These are phyloP conservation scores for Chymomyza procnemis DNA, from an alignment of 2,888 invertebrate species.

Conservation along the genomic window DNA sequence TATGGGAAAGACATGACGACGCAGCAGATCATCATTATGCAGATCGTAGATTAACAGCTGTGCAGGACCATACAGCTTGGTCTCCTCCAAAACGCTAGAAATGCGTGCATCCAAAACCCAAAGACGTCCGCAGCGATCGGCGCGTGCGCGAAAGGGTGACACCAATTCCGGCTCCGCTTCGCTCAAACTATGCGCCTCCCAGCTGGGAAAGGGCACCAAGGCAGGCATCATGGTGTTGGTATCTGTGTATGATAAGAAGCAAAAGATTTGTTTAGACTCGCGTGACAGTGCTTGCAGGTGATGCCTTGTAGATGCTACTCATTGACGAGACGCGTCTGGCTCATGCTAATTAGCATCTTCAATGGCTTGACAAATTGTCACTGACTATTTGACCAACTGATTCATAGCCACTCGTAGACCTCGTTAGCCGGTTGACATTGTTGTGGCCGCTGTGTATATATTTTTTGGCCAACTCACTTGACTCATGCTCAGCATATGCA, in stretches of 20 bases:
- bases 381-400: background rate
- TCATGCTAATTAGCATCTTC: constrained; percentile 1
- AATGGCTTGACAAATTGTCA: background rate
- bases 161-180: constrained; percentile 83
- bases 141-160: constrained; percentile 86
- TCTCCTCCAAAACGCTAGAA: constrained; percentile 81
- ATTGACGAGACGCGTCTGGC: background rate
- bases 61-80: constrained; percentile 80
- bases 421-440: constrained; percentile 1
- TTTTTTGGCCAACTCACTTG: background rate
- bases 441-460: background rate
- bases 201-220: constrained; percentile 88
- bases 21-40: constrained; percentile 84
- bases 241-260: constrained; percentile 80
- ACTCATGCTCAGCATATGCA: background rate
- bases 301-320: constrained; percentile 1
- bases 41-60: constrained; percentile 86
- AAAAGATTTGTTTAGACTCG: constrained; percentile 12
- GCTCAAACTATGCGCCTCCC: constrained; percentile 86
- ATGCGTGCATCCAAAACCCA: constrained; percentile 90
- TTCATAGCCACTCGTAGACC: background rate
- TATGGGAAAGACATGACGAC: constrained; percentile 83
- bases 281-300: background rate
- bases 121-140: constrained; percentile 86
- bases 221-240: constrained; percentile 83